Evolutionary conservation across 2,888 invertebrate genomes (phyloP).

Genomic region (Netelia inedita): DNA sequence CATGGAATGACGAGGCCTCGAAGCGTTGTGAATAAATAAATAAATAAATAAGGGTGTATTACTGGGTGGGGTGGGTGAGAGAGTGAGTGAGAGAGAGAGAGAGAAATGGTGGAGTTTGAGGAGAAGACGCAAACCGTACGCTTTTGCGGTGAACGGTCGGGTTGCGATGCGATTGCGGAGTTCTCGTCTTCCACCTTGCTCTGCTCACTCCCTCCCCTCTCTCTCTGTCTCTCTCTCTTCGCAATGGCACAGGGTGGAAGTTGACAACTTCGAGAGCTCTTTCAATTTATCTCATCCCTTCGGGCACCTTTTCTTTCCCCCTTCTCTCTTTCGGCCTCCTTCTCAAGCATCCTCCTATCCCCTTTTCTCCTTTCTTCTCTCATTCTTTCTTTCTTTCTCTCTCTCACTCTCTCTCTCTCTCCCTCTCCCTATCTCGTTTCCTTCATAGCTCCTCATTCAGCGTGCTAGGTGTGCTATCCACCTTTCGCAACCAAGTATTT

Average conservation of each 20-base stretch:
- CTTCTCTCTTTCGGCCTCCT: neutral
- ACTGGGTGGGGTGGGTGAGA: slow-evolving; percentile 18
- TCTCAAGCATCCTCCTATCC: neutral
- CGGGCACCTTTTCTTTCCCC: slow-evolving; percentile 76
- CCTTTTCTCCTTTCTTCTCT: slow-evolving; percentile 4
- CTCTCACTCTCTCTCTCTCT: neutral
- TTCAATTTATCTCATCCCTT: slow-evolving; percentile 84
- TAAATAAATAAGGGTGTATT: slow-evolving; percentile 75
- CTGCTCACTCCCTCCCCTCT: slow-evolving; percentile 9
- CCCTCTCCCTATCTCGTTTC: neutral
- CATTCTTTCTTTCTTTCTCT: neutral
- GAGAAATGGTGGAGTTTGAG: slow-evolving; percentile 31
- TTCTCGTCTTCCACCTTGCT: slow-evolving; percentile 28
- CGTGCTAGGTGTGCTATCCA: slow-evolving; percentile 20
- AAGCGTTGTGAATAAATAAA: slow-evolving; percentile 81
- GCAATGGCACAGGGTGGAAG: slow-evolving; percentile 73
- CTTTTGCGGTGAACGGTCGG: slow-evolving; percentile 43
- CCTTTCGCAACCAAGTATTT: slow-evolving; percentile 49
- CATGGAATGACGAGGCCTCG: slow-evolving; percentile 78
- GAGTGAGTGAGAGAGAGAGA: slow-evolving; percentile 24
- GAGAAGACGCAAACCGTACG: slow-evolving; percentile 56
- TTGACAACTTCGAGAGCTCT: slow-evolving; percentile 84
- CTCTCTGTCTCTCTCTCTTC: slow-evolving; percentile 1
- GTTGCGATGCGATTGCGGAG: slow-evolving; percentile 55
- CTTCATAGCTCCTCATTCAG: slow-evolving; percentile 11